Evolutionary conservation across 2,113 vertebrate species (phyloP).

Genomic region (Otocyon megalotis): DNA sequence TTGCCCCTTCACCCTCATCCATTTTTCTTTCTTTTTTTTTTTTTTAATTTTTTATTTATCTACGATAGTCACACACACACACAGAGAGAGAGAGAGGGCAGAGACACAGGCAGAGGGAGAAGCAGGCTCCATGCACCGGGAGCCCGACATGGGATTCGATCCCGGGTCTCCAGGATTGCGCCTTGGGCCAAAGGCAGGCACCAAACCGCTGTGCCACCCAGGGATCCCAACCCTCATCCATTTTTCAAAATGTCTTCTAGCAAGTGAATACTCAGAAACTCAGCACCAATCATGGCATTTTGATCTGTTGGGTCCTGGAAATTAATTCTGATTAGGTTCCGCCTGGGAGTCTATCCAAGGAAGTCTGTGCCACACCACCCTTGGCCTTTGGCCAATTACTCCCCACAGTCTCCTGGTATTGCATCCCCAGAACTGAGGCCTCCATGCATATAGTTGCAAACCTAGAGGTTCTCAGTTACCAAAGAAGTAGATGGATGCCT

Average conservation of each 20-base stretch:
- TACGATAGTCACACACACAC: too few species aligned
- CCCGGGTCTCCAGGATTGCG: too few species aligned
- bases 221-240: too few species aligned
- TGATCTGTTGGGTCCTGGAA: not conserved
- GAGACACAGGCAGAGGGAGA: too few species aligned
- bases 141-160: too few species aligned
- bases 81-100: too few species aligned
- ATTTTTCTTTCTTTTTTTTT: too few species aligned
- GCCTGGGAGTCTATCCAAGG: not conserved
- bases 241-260: not conserved
- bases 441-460: not conserved
- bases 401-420: not conserved
- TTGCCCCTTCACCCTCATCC: not conserved
- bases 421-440: not conserved
- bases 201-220: too few species aligned
- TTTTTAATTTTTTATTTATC: too few species aligned
- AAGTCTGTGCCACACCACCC: not conserved
- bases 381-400: not conserved
- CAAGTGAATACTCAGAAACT: not conserved
- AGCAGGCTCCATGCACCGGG: too few species aligned
- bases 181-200: too few species aligned
- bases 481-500: not conserved
- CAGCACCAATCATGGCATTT: not conserved
- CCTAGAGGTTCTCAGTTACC: not conserved
- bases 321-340: not conserved